These are phyloP conservation scores for Leptinotarsa rubiginosa DNA, from an alignment of 2,888 invertebrate species.

Conservation along the genomic window DNA sequence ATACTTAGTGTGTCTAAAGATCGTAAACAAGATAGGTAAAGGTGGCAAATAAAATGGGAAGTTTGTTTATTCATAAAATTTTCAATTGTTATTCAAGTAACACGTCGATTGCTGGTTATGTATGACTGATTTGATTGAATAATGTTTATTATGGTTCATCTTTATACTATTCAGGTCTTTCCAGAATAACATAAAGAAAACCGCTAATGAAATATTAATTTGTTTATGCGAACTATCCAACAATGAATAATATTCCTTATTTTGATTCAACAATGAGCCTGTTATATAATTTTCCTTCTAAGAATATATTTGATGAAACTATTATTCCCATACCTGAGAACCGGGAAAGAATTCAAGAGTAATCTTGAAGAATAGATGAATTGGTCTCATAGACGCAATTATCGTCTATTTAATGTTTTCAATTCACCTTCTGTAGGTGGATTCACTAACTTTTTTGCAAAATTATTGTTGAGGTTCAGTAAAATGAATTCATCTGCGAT, in stretches of 20 bases:
- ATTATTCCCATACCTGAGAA: background rate
- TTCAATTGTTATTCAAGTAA: constrained; percentile 3
- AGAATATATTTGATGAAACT: background rate
- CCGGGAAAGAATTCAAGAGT: too few species aligned
- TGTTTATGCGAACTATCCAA: background rate
- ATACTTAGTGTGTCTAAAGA: constrained; percentile 4
- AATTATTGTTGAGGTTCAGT: too few species aligned
- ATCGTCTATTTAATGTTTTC: too few species aligned
- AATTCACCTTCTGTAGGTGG: too few species aligned
- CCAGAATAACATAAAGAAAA: constrained; percentile 10
- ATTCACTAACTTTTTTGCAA: too few species aligned
- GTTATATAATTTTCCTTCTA: background rate
- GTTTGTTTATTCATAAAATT: constrained; percentile 12
- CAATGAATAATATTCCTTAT: background rate
- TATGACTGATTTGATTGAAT: constrained; percentile 1
- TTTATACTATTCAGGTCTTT: background rate
- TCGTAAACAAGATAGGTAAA: constrained; percentile 18
- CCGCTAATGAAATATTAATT: constrained; percentile 12
- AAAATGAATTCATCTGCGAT: too few species aligned
- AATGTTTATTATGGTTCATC: background rate
- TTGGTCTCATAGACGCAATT: too few species aligned
- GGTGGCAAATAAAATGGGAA: constrained; percentile 1
- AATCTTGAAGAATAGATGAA: too few species aligned
- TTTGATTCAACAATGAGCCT: background rate
- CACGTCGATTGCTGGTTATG: background rate